A percentile compares a stretch with the other conserved stretches of the same genome.
These are phyloP conservation scores for Carabus problematicus DNA, from an alignment of 2,888 invertebrate species.

Conservation along the genomic window DNA sequence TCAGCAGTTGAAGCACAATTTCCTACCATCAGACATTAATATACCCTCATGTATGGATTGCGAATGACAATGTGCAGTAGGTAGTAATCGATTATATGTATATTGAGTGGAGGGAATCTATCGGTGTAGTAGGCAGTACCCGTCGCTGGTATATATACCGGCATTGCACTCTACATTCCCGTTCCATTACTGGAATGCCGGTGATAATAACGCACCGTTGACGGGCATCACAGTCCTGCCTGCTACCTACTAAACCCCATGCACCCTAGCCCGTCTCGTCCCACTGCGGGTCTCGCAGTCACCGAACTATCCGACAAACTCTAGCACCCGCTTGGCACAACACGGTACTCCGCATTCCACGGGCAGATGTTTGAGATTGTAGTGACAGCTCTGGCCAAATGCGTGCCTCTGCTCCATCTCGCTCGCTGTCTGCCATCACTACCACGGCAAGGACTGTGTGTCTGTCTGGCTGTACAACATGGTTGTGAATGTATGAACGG, in stretches of 20 bases:
- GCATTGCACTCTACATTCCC: conserved; percentile 15
- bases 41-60: conserved; percentile 14
- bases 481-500: no score
- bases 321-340: background rate
- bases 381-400: background rate
- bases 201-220: conserved; percentile 21
- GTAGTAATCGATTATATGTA: conserved; percentile 7
- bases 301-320: no score
- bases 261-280: no score
- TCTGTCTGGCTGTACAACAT: no score
- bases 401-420: background rate
- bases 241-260: no score
- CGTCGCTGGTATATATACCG: conserved; percentile 9
- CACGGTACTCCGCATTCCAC: conserved; percentile 6
- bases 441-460: no score
- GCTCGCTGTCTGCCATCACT: no score
- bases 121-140: background rate
- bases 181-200: conserved; percentile 19
- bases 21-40: conserved; percentile 24
- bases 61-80: background rate
- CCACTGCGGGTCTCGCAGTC: no score
- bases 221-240: background rate
- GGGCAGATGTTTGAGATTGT: conserved; percentile 20
- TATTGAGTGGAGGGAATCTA: background rate
- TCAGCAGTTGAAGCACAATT: conserved; percentile 22